Conservation (phyloP, 2,797 vertebrate genomes). For the Microtus californicus region DNA sequence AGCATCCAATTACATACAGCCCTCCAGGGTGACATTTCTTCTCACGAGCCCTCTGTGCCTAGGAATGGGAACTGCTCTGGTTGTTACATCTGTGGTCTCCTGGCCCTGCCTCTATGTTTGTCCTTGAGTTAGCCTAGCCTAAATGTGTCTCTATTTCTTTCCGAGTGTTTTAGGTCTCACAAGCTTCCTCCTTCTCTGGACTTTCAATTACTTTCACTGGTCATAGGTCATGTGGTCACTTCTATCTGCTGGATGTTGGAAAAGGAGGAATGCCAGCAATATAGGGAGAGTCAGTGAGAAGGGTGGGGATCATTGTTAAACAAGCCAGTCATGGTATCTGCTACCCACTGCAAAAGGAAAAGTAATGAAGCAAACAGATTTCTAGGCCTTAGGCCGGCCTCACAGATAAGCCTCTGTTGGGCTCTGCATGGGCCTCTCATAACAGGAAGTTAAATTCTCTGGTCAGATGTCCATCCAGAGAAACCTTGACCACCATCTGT, state of each 20-base stretch:
- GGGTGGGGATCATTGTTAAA: neutral
- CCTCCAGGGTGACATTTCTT: neutral
- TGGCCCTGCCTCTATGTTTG: neutral
- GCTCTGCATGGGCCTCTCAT: neutral
- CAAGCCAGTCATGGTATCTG: neutral
- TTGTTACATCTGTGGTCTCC: fast-evolving
- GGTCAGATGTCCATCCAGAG: neutral
- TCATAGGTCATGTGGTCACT: neutral
- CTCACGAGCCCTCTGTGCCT: neutral
- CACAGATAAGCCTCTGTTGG: fast-evolving
- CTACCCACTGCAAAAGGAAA: neutral
- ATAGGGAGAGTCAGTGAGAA: neutral
- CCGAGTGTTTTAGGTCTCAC: neutral
- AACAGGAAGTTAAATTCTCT: neutral
- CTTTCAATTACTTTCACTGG: neutral
- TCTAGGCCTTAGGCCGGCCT: no score
- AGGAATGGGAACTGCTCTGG: neutral
- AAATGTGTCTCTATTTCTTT: neutral
- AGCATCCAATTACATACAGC: neutral
- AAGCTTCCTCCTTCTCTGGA: neutral
- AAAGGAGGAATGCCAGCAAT: neutral
- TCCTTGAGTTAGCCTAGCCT: neutral
- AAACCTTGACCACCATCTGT: neutral
- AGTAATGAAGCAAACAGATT: neutral
- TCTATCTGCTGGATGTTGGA: neutral